Evolutionary conservation across 2,797 vertebrate genomes (phyloP), one percentile per base, ranked within the genome.

Genomic region (Dicrostonyx torquatus): DNA sequence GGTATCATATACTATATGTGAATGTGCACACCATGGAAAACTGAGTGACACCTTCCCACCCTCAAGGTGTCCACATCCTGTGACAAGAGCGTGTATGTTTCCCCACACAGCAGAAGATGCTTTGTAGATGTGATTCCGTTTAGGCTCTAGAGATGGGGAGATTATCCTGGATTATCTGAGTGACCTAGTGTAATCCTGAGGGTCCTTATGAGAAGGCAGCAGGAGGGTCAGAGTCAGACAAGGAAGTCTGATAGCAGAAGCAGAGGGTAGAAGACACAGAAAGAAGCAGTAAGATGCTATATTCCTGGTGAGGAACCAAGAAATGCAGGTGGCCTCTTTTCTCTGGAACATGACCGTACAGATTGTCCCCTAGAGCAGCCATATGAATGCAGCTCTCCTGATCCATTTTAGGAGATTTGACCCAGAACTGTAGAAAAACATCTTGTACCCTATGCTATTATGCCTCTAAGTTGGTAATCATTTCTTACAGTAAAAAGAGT

Each of bases 141-240:
- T 86, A 95, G 34, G 9, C 70, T 90, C 92, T 93, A 75, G 82
- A 86, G 58, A 88, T 75, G 37, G 2, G 13, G 24, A 79, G 90
- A 79, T 70, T 58, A 58, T 66, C 60, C 82, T 86, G 68, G 68
- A 84, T 94, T 95, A 88, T 86, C 62, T 75, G 13, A 7, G 31
- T 76, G 64, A 7, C 17, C 22, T 18, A 82, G 6, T 64, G 5
- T 87, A 76, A 92, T 90, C 75, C 78, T 15, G 43, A 82, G 48
- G 40, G 24, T 62, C 55, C n/a, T 97, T 84, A 72, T 55, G 9
- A 92, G 45, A 80, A 43, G 26, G 62, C 24, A 68, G 12, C 14
- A 78, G 53, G 34, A 93, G 34, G 20, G 55, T 64, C 29, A 6
- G 48, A 87, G 66, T 75, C 26, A 55, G 34, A 58, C 24, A 37